phyloP scores from a whole-genome alignment of 2,888 invertebrate species.

The Anaspis maculata region DNA sequence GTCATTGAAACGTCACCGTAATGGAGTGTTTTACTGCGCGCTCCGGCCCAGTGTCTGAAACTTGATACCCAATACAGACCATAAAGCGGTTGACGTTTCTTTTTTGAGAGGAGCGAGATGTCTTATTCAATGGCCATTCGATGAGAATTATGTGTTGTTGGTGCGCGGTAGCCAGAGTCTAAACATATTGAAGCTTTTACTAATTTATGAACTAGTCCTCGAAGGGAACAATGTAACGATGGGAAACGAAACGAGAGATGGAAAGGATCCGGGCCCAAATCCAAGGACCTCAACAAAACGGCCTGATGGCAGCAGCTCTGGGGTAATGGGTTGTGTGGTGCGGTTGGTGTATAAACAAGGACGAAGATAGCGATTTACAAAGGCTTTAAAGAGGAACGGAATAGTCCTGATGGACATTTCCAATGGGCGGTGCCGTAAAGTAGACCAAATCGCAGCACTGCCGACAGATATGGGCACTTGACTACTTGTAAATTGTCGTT shows the following conservation, averaged over 20 bases:
- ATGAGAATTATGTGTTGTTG: no score
- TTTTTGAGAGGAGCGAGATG: no score
- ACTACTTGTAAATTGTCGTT: slow-evolving; percentile 37
- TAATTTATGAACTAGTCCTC: no score
- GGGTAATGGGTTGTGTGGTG: no score
- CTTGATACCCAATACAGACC: slow-evolving; percentile 31
- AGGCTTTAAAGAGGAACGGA: slow-evolving; percentile 56
- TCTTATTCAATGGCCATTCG: no score
- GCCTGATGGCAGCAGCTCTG: no score
- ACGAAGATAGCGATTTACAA: slow-evolving; percentile 45
- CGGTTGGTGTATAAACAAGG: slow-evolving; percentile 21
- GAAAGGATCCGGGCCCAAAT: no score
- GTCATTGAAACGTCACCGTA: slow-evolving; percentile 41
- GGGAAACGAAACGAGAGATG: no score
- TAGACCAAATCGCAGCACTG: slow-evolving; percentile 29
- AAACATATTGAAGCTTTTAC: no score
- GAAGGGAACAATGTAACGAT: no score
- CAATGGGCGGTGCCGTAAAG: slow-evolving; percentile 45
- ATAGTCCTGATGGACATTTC: slow-evolving; percentile 59
- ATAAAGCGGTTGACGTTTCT: slow-evolving; percentile 23
- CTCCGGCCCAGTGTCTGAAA: slow-evolving; percentile 34
- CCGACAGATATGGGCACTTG: slow-evolving; percentile 37
- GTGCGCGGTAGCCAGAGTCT: no score
- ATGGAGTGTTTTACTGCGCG: slow-evolving; percentile 41
- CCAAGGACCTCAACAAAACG: no score